Evolutionary conservation across 92 coral and sea anemone species (phyloP), one percentile per base, ranked within the genome.

Genomic region (Isaurus tuberculatus): DNA sequence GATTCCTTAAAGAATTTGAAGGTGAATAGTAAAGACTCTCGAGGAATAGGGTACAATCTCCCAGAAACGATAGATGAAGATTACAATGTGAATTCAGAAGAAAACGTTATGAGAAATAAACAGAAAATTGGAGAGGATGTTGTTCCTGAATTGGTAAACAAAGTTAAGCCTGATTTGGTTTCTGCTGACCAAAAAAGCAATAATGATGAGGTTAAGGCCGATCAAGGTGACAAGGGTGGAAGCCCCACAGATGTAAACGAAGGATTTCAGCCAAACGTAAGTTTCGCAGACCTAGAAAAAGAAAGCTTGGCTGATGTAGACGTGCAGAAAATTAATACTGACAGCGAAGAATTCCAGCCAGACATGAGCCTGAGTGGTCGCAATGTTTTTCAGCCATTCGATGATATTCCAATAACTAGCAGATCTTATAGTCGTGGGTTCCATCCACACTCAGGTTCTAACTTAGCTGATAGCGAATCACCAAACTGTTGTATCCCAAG

Each of bases 301-400:
- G 60, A 72, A 61, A 37, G 6, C 15, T 23, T 22, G 32, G 69
- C 70, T 16, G 82, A 77, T 40, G 20, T 16, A 22, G 22, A 5
- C 29, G 16, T 34, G 32, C 70, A 42, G n/a, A 33, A 8, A 23
- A 16, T 32, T 34, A 33, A 77, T 34, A 36, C 34, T 77, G 70
- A 77, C 33, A 34, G 22, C 8, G 70, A 40, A 77, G 69, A 53
- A 7, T 77, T 34, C 34, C 82, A 33, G 17, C 70, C 82, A 8
- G 70, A 77, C 26, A 77, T 60, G 70, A 77, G 70, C 60, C 33
- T 77, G 37, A 58, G 51, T 34, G 82, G 55, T 29, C 51, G 82
- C 36, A 65, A 34, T 60, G 51, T 32, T 57, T 57, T 57, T 33
- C 53, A 25, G 46, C 36, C 70, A 13, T 4, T 77, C 22, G 82